Conservation (phyloP, 2,113 vertebrate species). For the Amphiprion percula region DNA sequence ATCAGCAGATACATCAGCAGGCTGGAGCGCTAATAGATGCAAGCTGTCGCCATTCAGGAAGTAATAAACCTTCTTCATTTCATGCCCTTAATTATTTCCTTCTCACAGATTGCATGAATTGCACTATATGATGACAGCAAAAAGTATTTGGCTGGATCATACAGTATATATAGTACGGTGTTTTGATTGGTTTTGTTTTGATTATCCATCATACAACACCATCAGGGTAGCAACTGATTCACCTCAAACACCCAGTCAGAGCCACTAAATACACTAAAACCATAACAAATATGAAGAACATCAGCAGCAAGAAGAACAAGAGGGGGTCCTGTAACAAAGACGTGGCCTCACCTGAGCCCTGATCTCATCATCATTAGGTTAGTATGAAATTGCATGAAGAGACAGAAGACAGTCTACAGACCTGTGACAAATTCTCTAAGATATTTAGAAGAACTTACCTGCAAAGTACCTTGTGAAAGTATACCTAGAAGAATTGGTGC, state of each 20-base stretch:
- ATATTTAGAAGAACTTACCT: not conserved
- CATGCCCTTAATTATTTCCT: slow-evolving; percentile 67
- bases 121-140: slow-evolving; percentile 47
- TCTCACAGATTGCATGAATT: slow-evolving; percentile 43
- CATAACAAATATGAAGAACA: not conserved
- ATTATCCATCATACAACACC: not conserved
- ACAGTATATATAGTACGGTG: not conserved
- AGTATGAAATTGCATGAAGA: not conserved
- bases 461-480: not conserved
- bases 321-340: not conserved
- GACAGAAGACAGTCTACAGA: not conserved
- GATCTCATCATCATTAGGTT: not conserved
- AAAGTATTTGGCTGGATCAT: slow-evolving; percentile 14
- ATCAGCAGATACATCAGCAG: slow-evolving; percentile 76
- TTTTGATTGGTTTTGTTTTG: not conserved
- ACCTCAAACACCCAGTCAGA: not conserved
- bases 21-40: slow-evolving; percentile 69
- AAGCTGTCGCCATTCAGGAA: slow-evolving; percentile 67
- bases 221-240: not conserved
- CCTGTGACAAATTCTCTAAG: not conserved
- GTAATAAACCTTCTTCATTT: slow-evolving; percentile 73
- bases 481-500: not conserved
- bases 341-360: not conserved
- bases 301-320: not conserved
- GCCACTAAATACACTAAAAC: no score